Evolutionary conservation across 2,113 vertebrate species (phyloP), one percentile per base, ranked within the genome.

Genomic region (Porphyrio hochstetteri): DNA sequence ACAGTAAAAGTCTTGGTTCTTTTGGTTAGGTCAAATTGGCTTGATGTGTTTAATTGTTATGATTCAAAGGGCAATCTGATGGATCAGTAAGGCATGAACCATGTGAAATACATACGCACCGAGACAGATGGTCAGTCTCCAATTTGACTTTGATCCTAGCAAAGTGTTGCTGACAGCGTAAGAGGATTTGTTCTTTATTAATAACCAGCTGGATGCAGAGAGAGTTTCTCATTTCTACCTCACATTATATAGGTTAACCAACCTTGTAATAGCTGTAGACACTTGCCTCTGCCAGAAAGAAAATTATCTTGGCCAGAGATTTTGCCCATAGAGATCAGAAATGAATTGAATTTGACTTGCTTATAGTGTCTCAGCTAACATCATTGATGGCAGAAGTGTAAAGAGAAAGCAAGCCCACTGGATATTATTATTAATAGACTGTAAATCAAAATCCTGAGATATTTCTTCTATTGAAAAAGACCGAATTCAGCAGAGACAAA

Each of bases 181-280:
- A 79, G 31, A 87, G 35, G 42, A 71, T 91, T 92, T 95, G 35
- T 82, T 64, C 57, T 91, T 92, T 76, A 84, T 91, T 82, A 94
- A 82, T 78, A 91, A 33, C 42, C 56, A 91, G 16, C 16, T 82
- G 83, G 64, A 88, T 46, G 71, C 29, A 88, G 53, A 78, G 60
- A 78, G 71, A 40, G 72, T 84, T 89, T 86, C 52, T 78, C 16
- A 82, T 84, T 95, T 87, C 35, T 82, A 60, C 38, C 48, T 48
- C 12, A 8, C 14, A 72, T 68, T 61, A 48, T 78, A 19, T 36
- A 91, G 72, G 56, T 75, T 91, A 91, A 81, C 80, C 72, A 86
- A 36, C 53, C 27, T 71, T 93, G 53, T 79, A 91, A 89, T 64
- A 81, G 64, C 25, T 86, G 60, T 59, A 81, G 80, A 71, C 44